A percentile compares a stretch with the other conserved stretches of the same genome.
Conservation (phyloP, 2,113 vertebrate genomes). For the Mesocricetus auratus region DNA sequence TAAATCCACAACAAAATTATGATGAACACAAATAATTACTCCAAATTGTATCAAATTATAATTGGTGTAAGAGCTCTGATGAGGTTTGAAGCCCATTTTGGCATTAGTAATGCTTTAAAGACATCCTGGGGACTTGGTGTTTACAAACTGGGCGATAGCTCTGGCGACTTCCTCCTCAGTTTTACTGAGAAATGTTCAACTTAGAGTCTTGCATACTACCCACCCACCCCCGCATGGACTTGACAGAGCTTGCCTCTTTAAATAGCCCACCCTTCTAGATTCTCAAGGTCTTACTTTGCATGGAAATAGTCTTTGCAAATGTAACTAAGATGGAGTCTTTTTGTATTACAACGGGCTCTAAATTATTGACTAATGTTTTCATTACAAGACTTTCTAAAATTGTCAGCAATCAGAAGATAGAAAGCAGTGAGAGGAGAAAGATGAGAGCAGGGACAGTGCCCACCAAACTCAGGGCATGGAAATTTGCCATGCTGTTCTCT, state of each 20-base stretch:
- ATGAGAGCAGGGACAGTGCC: not conserved
- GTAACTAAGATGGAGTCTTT: not conserved
- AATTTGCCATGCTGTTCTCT: accelerated
- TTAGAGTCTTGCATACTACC: not conserved
- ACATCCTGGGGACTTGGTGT: not conserved
- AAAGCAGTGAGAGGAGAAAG: not conserved
- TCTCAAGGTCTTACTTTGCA: not conserved
- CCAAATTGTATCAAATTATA: not conserved
- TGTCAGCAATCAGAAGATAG: not conserved
- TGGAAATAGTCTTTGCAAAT: not conserved
- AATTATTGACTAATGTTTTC: not conserved
- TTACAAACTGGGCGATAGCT: not conserved
- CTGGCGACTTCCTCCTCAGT: too few species aligned
- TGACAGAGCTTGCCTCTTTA: not conserved
- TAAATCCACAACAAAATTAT: not conserved
- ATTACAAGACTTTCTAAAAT: not conserved
- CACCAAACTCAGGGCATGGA: not conserved
- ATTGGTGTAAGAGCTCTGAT: not conserved
- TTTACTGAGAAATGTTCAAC: not conserved
- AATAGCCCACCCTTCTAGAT: not conserved
- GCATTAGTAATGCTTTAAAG: not conserved
- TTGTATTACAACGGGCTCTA: not conserved
- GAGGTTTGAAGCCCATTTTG: not conserved
- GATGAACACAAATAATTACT: not conserved
- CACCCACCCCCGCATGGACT: not conserved